Evolutionary conservation across 2,797 vertebrate species (phyloP).

Genomic region (Catamblyrhynchus diadema): DNA sequence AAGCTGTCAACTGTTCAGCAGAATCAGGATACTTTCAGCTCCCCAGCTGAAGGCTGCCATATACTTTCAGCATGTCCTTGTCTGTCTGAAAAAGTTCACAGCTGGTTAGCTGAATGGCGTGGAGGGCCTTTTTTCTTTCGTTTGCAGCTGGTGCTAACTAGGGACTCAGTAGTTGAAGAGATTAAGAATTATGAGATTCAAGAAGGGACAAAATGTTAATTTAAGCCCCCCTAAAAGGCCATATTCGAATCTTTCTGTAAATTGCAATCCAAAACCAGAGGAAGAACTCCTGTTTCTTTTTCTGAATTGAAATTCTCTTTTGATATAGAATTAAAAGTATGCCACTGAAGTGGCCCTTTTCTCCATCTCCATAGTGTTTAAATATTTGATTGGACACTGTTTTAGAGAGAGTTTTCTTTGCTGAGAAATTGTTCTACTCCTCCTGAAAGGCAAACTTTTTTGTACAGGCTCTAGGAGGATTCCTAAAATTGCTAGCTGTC

Average conservation of each 20-base stretch:
- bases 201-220: not conserved
- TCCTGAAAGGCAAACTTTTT: not conserved
- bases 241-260: not conserved
- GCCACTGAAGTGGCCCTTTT: not conserved
- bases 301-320: not conserved
- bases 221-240: not conserved
- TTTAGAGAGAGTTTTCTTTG: not conserved
- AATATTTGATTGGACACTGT: not conserved
- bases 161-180: not conserved
- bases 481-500: not conserved
- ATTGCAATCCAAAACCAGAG: rapidly evolving
- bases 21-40: not conserved
- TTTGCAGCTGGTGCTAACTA: not conserved
- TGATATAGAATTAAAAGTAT: not conserved
- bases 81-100: not conserved
- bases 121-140: not conserved
- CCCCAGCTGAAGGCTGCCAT: not conserved
- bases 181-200: not conserved
- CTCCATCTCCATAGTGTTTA: not conserved
- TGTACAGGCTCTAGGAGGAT: not conserved
- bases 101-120: not conserved
- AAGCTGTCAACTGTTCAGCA: not conserved
- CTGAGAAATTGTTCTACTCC: not conserved
- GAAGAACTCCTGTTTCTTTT: not conserved
- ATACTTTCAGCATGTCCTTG: not conserved